Evolutionary conservation across 2,797 vertebrate species (phyloP).

Genomic region (Rhadinocentrus ornatus): DNA sequence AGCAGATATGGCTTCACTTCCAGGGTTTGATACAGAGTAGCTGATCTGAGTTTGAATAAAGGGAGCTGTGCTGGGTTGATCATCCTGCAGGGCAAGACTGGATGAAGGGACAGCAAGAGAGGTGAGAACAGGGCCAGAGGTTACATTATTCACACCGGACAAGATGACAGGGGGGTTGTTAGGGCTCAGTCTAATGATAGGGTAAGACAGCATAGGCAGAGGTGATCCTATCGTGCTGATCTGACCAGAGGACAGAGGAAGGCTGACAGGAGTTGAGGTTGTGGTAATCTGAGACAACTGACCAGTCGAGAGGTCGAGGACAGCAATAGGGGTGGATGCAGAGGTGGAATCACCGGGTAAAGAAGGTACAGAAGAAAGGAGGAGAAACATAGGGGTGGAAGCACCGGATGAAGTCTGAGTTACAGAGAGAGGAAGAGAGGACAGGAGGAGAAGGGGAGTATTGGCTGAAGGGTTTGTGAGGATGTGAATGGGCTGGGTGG

Average conservation of each 20-base stretch:
- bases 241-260: slow-evolving; percentile 66
- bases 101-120: slow-evolving; percentile 40
- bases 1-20: slow-evolving; percentile 78
- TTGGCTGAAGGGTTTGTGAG: slow-evolving; percentile 70
- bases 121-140: slow-evolving; percentile 40
- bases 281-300: slow-evolving; percentile 75
- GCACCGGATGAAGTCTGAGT: slow-evolving; percentile 62
- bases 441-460: slow-evolving; percentile 78
- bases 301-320: slow-evolving; percentile 73
- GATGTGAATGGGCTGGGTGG: slow-evolving; percentile 75
- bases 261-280: slow-evolving; percentile 63
- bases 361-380: slow-evolving; percentile 78
- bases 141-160: slow-evolving; percentile 61
- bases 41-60: slow-evolving; percentile 52
- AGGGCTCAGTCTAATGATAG: slow-evolving; percentile 65
- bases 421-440: slow-evolving; percentile 77
- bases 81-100: slow-evolving; percentile 45
- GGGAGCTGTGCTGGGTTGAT: slow-evolving; percentile 22
- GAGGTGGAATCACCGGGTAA: slow-evolving; percentile 66
- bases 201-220: slow-evolving; percentile 62
- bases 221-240: slow-evolving; percentile 55
- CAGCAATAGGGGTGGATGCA: slow-evolving; percentile 71
- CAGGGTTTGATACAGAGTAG: slow-evolving; percentile 67
- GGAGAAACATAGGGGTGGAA: slow-evolving; percentile 76
- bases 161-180: slow-evolving; percentile 67